Conservation (phyloP, 2,888 invertebrate genomes). For the Taphrorychus bicolor region DNA sequence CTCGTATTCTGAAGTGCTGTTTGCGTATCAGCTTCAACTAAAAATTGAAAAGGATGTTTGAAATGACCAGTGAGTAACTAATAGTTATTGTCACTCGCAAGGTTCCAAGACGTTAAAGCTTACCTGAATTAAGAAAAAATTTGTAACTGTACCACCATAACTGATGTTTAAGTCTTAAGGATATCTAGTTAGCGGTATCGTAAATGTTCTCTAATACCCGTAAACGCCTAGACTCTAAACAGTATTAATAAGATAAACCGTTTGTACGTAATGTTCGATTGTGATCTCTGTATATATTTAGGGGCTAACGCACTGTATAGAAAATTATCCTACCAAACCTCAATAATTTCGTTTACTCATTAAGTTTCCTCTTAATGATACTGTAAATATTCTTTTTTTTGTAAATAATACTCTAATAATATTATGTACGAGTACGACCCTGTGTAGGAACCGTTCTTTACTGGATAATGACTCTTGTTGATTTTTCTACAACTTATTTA, state of each 20-base stretch:
- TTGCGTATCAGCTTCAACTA: no score
- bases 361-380: not conserved
- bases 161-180: constrained; percentile 27
- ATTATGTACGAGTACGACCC: constrained; percentile 18
- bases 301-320: constrained; percentile 42
- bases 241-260: constrained; percentile 42
- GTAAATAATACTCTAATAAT: constrained; percentile 24
- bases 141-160: constrained; percentile 4
- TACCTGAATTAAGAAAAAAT: constrained; percentile 10
- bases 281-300: constrained; percentile 59
- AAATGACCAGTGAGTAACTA: no score
- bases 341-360: constrained; percentile 23
- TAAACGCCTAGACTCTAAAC: constrained; percentile 34
- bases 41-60: no score
- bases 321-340: constrained; percentile 31
- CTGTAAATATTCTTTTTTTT: constrained; percentile 2
- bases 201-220: constrained; percentile 27
- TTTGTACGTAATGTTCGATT: constrained; percentile 59
- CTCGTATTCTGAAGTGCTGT: no score
- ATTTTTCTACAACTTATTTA: not conserved
- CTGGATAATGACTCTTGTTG: not conserved
- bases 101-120: constrained; percentile 18
- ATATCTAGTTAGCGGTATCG: constrained; percentile 24
- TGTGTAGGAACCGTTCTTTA: not conserved
- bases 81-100: no score